Evolutionary conservation across 2,113 vertebrate genomes (phyloP).

Genomic region (Pan troglodytes): NHGRI_mPanTro3-v2.1_pri NC_072403.2:46554001-46554500

Average conservation of each 20-base stretch:
- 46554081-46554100: neutral
- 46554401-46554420: neutral
- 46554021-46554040: neutral
- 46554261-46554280: neutral
- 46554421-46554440: neutral
- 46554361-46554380: neutral
- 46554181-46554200: neutral
- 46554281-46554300: neutral
- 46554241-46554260: neutral
- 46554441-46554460: neutral
- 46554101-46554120: accelerated
- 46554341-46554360: neutral
- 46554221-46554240: neutral
- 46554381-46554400: neutral
- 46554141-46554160: neutral
- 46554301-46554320: accelerated
- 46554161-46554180: neutral
- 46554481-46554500: neutral
- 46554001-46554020: neutral
- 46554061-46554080: neutral
- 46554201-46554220: neutral
- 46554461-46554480: neutral
- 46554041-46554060: neutral
- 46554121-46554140: neutral
- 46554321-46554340: neutral